Evolutionary conservation across 1,140 invertebrate species (phyloP).

Genomic region (Drosophila serrata): DNA sequence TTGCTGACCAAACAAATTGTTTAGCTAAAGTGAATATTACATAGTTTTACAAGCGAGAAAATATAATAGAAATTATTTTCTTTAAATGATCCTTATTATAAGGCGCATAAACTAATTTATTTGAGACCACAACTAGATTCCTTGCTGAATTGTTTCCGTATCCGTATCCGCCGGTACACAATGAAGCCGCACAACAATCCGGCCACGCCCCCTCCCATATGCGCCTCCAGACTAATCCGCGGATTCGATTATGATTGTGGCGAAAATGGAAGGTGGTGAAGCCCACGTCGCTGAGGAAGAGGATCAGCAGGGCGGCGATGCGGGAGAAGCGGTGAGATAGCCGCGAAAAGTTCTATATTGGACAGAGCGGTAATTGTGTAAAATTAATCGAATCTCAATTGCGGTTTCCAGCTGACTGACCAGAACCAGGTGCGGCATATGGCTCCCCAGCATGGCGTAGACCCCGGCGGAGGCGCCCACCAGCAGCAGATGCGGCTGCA

Average conservation of each 20-base stretch:
- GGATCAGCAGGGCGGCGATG: slow-evolving; percentile 87
- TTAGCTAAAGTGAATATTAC: background rate
- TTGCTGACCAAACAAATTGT: background rate
- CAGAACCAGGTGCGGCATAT: slow-evolving; percentile 95
- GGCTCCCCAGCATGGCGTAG: slow-evolving; percentile 96
- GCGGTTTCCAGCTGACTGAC: slow-evolving; percentile 87
- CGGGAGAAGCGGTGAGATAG: slow-evolving; percentile 88
- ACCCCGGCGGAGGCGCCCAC: slow-evolving; percentile 97
- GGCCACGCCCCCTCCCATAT: slow-evolving; percentile 91
- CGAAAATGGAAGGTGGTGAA: slow-evolving; percentile 80
- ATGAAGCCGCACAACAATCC: slow-evolving; percentile 93
- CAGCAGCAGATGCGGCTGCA: slow-evolving; percentile 92
- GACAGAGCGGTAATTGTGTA: slow-evolving; percentile 45
- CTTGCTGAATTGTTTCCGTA: slow-evolving; percentile 4
- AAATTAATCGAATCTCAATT: slow-evolving; percentile 58
- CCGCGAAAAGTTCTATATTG: slow-evolving; percentile 88
- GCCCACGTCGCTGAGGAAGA: slow-evolving; percentile 87
- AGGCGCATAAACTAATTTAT: background rate
- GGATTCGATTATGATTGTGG: slow-evolving; percentile 86
- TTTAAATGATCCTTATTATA: background rate
- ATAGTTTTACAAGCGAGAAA: background rate
- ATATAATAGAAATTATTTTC: background rate
- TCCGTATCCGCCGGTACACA: slow-evolving; percentile 86
- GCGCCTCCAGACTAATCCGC: slow-evolving; percentile 91
- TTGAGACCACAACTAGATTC: slow-evolving; percentile 24